phyloP scores from a whole-genome alignment of 2,113 vertebrate species.

The Phylloscopus whistleri region DNA sequence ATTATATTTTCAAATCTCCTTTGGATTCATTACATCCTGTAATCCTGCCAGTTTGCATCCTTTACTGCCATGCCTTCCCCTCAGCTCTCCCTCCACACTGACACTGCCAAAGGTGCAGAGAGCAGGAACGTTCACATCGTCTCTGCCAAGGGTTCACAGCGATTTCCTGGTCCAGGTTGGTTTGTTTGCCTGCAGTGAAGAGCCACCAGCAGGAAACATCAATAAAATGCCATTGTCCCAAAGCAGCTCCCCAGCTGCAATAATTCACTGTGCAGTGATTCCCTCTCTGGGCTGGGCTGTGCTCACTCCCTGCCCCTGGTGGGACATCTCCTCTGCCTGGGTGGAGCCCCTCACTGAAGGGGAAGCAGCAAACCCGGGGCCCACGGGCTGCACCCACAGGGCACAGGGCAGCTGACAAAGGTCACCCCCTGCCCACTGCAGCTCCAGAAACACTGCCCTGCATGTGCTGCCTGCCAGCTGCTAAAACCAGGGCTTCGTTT shows the following conservation, averaged over 20 bases:
- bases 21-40: conserved; percentile 59
- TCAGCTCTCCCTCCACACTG: conserved; percentile 38
- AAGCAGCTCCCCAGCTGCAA: background rate
- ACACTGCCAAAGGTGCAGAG: conserved; percentile 18
- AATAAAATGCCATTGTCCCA: background rate
- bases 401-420: too few relatives aligned
- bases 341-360: background rate
- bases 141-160: conserved; percentile 10
- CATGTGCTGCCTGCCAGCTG: background rate
- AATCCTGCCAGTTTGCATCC: conserved; percentile 66
- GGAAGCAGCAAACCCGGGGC: background rate
- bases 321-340: background rate
- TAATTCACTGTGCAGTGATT: background rate
- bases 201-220: background rate
- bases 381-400: too few relatives aligned
- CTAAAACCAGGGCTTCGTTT: background rate
- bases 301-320: background rate
- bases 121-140: background rate
- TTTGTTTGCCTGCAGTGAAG: background rate
- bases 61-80: conserved; percentile 48
- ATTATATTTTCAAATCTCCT: conserved; percentile 63
- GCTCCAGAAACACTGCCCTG: background rate
- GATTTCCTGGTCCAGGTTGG: background rate
- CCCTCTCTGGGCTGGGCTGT: background rate
- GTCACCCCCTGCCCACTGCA: background rate